Percentiles rank a stretch among this genome's conserved stretches.
phyloP scores from a whole-genome alignment of 2,888 invertebrate species.

The Epiblema foenella region DNA sequence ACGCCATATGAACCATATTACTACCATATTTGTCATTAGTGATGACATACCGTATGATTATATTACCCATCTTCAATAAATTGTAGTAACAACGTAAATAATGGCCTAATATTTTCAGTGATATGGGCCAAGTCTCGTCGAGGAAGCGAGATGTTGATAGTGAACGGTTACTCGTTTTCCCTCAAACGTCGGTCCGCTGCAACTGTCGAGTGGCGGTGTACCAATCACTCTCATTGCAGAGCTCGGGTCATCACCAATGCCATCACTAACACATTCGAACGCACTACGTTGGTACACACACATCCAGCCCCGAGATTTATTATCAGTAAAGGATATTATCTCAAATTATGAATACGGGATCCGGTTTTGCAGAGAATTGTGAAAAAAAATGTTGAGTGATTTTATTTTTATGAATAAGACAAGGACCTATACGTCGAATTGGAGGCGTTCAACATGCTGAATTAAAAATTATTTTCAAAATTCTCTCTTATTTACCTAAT shows the following conservation, averaged over 20 bases:
- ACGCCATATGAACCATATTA: too few relatives aligned
- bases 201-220: conserved; percentile 18
- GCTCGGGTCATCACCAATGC: conserved; percentile 12
- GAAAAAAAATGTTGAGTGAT: background rate
- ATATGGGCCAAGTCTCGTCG: conserved; percentile 8
- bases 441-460: too few relatives aligned
- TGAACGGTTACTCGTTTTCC: conserved; percentile 24
- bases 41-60: too few relatives aligned
- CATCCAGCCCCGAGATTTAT: conserved; percentile 14
- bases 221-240: conserved; percentile 18
- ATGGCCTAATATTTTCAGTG: conserved; percentile 3
- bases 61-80: background rate
- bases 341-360: background rate
- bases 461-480: too few relatives aligned
- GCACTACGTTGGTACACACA: conserved; percentile 1
- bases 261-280: background rate
- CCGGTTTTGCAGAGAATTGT: background rate
- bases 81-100: background rate
- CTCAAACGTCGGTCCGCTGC: conserved; percentile 1
- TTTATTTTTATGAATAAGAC: too few relatives aligned
- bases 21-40: background rate
- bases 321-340: conserved; percentile 5
- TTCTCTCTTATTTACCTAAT: too few relatives aligned
- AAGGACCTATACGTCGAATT: too few relatives aligned
- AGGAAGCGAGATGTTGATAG: conserved; percentile 9